Evolutionary conservation across 2,797 vertebrate genomes (phyloP).

Genomic region (Sorex maritimensis): DNA sequence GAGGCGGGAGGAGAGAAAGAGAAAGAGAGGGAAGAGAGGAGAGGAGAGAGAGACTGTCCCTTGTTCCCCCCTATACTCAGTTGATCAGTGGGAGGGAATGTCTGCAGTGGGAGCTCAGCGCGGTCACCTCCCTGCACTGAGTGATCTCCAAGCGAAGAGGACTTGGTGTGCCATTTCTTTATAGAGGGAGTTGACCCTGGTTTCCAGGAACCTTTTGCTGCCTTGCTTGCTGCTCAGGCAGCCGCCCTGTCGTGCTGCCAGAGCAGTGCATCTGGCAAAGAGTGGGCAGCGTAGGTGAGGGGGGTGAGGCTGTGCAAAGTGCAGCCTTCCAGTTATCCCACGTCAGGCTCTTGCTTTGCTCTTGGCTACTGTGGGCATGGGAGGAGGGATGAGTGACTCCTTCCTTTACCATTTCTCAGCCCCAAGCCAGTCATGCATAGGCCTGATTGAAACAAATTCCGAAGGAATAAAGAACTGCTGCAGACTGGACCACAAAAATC

Average conservation of each 20-base stretch:
- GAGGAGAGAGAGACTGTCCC: too few relatives aligned
- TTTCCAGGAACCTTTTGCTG: slow-evolving; percentile 1
- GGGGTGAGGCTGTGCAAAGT: background rate
- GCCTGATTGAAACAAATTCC: slow-evolving; percentile 2
- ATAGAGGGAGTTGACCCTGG: background rate
- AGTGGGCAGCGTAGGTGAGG: background rate
- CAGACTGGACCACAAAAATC: slow-evolving; percentile 32
- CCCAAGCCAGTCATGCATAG: background rate
- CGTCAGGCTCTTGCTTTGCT: background rate
- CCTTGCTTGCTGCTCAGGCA: background rate
- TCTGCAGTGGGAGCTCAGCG: too few relatives aligned
- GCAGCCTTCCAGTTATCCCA: background rate
- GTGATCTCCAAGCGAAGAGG: background rate
- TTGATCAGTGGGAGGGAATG: too few relatives aligned
- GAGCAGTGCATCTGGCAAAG: slow-evolving; percentile 16
- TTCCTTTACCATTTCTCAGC: slow-evolving; percentile 18
- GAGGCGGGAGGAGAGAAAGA: too few relatives aligned
- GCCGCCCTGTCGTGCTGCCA: slow-evolving; percentile 6
- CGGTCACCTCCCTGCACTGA: background rate
- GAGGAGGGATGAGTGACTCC: background rate
- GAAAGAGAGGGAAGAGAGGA: too few relatives aligned
- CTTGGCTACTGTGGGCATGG: background rate
- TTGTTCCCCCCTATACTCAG: background rate
- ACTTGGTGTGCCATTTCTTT: background rate
- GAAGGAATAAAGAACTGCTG: slow-evolving; percentile 8